Conservation (phyloP, 2,888 invertebrate species). For the Xestia c-nigrum region DNA sequence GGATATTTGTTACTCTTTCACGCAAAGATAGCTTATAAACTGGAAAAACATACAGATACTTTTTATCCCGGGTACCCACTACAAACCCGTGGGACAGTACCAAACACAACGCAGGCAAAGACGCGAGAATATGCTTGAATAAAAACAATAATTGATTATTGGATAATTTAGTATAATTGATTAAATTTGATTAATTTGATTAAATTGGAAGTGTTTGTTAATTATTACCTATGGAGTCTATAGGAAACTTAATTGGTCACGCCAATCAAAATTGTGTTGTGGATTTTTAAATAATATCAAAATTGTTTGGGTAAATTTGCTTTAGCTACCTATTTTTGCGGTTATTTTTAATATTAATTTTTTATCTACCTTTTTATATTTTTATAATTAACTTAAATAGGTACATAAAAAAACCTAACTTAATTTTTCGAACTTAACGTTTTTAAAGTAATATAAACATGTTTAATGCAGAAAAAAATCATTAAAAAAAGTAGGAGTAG, state of each 20-base stretch:
- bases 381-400: neutral
- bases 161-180: slow-evolving; percentile 12
- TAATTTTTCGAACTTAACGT: neutral
- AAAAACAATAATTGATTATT: neutral
- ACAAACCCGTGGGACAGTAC: no score
- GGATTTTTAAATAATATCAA: neutral
- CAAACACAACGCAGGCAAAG: no score
- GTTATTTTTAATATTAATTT: neutral
- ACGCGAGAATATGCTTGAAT: no score
- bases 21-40: no score
- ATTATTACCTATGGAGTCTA: slow-evolving; percentile 17
- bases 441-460: no score
- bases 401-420: neutral
- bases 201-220: slow-evolving; percentile 18
- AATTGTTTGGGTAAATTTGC: neutral
- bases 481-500: neutral
- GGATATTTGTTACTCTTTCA: no score
- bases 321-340: neutral
- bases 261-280: slow-evolving; percentile 8
- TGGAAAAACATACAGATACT: no score
- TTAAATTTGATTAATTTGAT: slow-evolving; percentile 41
- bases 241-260: slow-evolving; percentile 7
- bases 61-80: no score
- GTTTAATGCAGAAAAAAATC: no score
- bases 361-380: neutral